Evolutionary conservation across 2,888 invertebrate species (phyloP), one percentile per base, ranked within the genome.

Genomic region (Tineola bisselliella): DNA sequence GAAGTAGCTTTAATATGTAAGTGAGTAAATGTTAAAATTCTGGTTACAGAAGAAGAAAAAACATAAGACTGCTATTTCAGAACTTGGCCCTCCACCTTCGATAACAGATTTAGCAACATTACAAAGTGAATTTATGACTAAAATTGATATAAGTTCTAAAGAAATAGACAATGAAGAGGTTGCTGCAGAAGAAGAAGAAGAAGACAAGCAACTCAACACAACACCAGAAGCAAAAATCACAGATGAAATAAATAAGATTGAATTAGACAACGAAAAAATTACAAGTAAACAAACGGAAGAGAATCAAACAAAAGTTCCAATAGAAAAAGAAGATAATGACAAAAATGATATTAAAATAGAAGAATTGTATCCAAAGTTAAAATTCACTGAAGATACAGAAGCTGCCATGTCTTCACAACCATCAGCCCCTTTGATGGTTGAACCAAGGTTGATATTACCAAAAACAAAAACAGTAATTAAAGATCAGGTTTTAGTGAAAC

Each of bases 341-440:
- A 44, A 61, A 38, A 12, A n/a, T 43, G 8, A 18, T 12, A 61
- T 60, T 13, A 44, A 61, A 38, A 12, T 13, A 15, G 63, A 63
- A 44, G 58, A 48, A 31, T 58, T 60, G 52, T 18, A 62, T 19
- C 17, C n/a, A 19, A 31, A 19, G 4, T 6, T 13, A 56, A 11
- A 30, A 56, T 17, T 56, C 4, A 19, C 8, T 19, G 25, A 30
- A 30, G 56, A 19, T 8, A 12, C 12, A 52, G 54, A 43, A 43
- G 8, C 12, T 43, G 43, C 4, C 33, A 43, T 8, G 8, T 3
- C 8, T 43, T n/a, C 13, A 25, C 25, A 38, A 17, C 86, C 86
- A 19, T 80, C 84, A 38, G 86, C 86, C 5, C 86, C 86, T 13
- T 63, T 76, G 25, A 71, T 79, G 63, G 74, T 76, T 61, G 73